A percentile compares a stretch with the other conserved stretches of the same genome.
These are phyloP conservation scores for Drosophila bifasciata DNA, from an alignment of 1,140 invertebrate species.

Conservation along the genomic window DNA sequence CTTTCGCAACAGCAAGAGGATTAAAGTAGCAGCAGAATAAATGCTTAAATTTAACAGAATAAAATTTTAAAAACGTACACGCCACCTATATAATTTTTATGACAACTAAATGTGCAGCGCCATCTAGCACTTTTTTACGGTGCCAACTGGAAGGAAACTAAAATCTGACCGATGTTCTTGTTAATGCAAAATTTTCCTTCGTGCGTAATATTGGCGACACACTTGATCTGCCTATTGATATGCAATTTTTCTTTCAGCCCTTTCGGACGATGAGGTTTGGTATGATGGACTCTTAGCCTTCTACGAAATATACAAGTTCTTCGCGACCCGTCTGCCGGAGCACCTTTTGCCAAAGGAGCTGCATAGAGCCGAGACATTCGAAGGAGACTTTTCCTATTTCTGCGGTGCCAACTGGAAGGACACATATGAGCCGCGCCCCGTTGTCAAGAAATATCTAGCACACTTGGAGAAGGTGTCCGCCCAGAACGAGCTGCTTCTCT, in stretches of 20 bases:
- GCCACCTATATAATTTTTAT: too few relatives aligned
- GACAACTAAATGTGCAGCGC: too few relatives aligned
- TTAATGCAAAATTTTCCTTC: constrained; percentile 92
- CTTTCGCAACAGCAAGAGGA: too few relatives aligned
- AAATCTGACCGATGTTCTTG: constrained; percentile 90
- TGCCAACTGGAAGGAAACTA: too few relatives aligned
- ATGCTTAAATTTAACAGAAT: too few relatives aligned
- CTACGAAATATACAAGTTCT: constrained; percentile 91
- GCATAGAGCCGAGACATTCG: constrained; percentile 88
- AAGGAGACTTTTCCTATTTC: constrained; percentile 89
- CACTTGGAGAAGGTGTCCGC: constrained; percentile 88
- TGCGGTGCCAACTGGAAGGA: constrained; percentile 88
- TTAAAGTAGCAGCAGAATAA: too few relatives aligned
- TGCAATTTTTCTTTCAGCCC: constrained; percentile 85
- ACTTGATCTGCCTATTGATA: too few relatives aligned
- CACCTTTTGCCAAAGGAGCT: constrained; percentile 84
- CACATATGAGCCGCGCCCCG: constrained; percentile 86
- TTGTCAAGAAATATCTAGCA: constrained; percentile 88
- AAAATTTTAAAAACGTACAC: too few relatives aligned
- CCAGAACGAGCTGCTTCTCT: constrained; percentile 87
- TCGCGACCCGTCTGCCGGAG: constrained; percentile 86
- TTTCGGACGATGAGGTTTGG: constrained; percentile 91
- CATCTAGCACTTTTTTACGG: too few relatives aligned
- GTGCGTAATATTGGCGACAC: constrained; percentile 84
- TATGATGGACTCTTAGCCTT: constrained; percentile 91